Evolutionary conservation across 92 coral and sea anemone species (phyloP), one percentile per base, ranked within the genome.

Genomic region (Meandrina meandrites): DNA sequence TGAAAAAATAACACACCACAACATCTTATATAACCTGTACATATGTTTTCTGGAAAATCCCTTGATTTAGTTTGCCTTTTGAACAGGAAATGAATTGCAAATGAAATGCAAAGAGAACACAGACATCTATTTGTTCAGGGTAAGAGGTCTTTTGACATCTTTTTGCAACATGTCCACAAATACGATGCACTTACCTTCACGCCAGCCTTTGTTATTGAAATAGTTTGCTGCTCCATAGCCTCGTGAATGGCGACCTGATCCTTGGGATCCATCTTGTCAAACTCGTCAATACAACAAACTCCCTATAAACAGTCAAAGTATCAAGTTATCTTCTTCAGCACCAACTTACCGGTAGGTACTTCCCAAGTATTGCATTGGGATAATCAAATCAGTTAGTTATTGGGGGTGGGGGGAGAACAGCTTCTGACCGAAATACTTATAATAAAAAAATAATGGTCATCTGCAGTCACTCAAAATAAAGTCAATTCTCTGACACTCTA

Each of bases 201-300:
- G 1, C 99, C 98, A 79, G 98, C 99, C 86, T 97, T 96, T 9
- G 99, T 95, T 14, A 97, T 89, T 48, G 99, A 97, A 72, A 97
- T 95, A 15, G 99, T 97, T 69, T 97, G 99, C 79, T 97, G 99
- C 90, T 97, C 99, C 99, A 97, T 97, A 28, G 98, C 99, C 83
- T 97, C 99, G 64, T 97, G 99, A 85, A 97, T 97, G 37, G 99
- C 98, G 0, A 96, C 99, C 85, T 96, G 99, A 84, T 96, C 99
- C 80, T 93, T 91, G 71, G 96, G 98, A 51, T 97, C 99, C 99
- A 97, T 97, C 82, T 97, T 97, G 89, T 97, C 99, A 92, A 97
- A 97, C 68, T 97, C 99, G 86, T 97, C 99, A 78, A 97, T 97
- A 70, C 99, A 97, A 76, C 99, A 97, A n/a, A 97, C 99, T 16